Evolutionary conservation across 2,113 vertebrate genomes (phyloP).

Genomic region (Erythrolamprus reginae): DNA sequence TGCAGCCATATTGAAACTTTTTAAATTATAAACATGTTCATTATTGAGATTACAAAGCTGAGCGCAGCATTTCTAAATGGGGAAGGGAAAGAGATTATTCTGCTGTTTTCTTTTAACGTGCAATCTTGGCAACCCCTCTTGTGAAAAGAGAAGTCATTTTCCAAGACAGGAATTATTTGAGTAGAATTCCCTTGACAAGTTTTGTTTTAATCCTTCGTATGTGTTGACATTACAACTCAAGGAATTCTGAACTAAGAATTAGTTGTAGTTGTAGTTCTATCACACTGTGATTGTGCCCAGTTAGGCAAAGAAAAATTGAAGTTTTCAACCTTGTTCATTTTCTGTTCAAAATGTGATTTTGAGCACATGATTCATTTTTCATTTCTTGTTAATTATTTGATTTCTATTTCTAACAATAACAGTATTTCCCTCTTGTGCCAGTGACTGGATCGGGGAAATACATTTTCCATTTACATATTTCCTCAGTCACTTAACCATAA

Average conservation of each 20-base stretch:
- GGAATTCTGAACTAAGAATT: neutral
- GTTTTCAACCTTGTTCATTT: neutral
- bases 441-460: neutral
- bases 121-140: accelerated
- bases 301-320: neutral
- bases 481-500: neutral
- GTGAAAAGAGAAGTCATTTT: neutral
- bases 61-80: neutral
- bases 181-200: neutral
- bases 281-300: neutral
- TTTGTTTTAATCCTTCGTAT: neutral
- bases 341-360: constrained; percentile 3
- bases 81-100: neutral
- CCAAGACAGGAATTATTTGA: neutral
- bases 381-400: neutral
- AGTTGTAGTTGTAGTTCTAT: neutral
- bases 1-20: neutral
- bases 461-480: neutral
- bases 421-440: neutral
- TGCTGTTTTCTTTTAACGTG: neutral
- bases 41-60: neutral
- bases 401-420: neutral
- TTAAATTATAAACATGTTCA: neutral
- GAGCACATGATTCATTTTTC: neutral
- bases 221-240: neutral